These are phyloP conservation scores for Kryptolebias ocellatus DNA, from an alignment of 2,797 vertebrate species.

Conservation along the genomic window DNA sequence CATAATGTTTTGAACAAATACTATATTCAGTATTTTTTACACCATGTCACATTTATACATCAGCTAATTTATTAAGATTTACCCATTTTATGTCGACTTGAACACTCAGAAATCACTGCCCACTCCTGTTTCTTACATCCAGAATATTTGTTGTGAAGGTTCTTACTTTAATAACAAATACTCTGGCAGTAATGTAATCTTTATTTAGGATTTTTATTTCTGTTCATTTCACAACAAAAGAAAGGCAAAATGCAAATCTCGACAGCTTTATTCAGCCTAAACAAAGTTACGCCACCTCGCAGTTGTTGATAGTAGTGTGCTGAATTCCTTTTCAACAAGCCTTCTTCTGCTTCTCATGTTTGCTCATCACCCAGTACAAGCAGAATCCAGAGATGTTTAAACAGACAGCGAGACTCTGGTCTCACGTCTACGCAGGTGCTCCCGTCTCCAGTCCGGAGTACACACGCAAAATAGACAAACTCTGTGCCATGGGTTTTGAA, in stretches of 20 bases:
- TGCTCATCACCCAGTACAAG: conserved; percentile 87
- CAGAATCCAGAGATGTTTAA: conserved; percentile 99
- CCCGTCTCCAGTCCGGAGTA: conserved; percentile 97
- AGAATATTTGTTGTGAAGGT: too few species aligned
- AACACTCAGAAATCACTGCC: too few species aligned
- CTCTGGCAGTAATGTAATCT: too few species aligned
- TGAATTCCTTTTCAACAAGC: conserved; percentile 3
- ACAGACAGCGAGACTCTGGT: conserved; percentile 98
- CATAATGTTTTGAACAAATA: too few species aligned
- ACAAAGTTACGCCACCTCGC: background rate
- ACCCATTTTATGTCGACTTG: too few species aligned
- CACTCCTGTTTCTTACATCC: too few species aligned
- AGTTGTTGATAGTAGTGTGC: background rate
- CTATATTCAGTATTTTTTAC: too few species aligned
- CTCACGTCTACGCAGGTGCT: conserved; percentile 96
- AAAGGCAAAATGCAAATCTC: background rate
- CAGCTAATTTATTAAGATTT: too few species aligned
- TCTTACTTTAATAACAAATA: too few species aligned
- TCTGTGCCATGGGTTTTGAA: conserved; percentile 99
- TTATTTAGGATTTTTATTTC: too few species aligned
- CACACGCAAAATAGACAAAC: conserved; percentile 99
- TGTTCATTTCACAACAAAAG: background rate
- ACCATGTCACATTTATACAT: too few species aligned
- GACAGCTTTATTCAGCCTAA: background rate
- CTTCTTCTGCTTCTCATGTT: conserved; percentile 10